Percentiles rank a stretch among this genome's conserved stretches.
These are phyloP conservation scores for Amphipoea oculea DNA, from an alignment of 2,888 invertebrate genomes.

Conservation along the genomic window DNA sequence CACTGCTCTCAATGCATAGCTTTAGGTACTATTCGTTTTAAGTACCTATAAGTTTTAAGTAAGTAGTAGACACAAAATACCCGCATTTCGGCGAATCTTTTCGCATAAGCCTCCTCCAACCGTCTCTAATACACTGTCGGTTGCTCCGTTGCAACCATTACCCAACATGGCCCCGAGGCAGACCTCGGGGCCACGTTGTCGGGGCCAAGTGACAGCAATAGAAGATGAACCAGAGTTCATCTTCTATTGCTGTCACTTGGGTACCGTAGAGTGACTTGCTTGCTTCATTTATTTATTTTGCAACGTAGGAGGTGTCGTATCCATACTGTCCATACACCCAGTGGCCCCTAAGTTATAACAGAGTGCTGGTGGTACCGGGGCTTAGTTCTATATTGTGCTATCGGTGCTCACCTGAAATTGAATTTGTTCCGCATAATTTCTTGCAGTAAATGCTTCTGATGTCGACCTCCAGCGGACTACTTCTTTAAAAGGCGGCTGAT, in stretches of 20 bases:
- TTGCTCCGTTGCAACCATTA: background rate
- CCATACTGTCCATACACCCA: background rate
- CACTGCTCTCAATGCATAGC: no score
- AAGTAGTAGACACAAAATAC: background rate
- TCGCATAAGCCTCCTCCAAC: background rate
- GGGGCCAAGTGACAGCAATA: no score
- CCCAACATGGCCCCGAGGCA: background rate
- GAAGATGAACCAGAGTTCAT: no score
- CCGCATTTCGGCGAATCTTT: background rate
- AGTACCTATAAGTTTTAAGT: no score
- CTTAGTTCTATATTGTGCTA: background rate
- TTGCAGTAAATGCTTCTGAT: background rate
- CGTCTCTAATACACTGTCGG: background rate
- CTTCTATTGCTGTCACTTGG: background rate
- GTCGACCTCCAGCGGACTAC: background rate
- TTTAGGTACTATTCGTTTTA: no score
- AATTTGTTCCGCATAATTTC: background rate
- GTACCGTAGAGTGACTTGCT: background rate
- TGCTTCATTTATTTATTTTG: background rate
- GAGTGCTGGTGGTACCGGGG: background rate
- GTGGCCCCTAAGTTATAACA: background rate
- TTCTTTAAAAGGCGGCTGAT: background rate
- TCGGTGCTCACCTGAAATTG: background rate
- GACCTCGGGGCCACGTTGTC: no score
- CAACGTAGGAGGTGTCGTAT: background rate